phyloP scores from a whole-genome alignment of 35 echinoderm and acorn worm species.

The Eucidaris tribuloides region DNA sequence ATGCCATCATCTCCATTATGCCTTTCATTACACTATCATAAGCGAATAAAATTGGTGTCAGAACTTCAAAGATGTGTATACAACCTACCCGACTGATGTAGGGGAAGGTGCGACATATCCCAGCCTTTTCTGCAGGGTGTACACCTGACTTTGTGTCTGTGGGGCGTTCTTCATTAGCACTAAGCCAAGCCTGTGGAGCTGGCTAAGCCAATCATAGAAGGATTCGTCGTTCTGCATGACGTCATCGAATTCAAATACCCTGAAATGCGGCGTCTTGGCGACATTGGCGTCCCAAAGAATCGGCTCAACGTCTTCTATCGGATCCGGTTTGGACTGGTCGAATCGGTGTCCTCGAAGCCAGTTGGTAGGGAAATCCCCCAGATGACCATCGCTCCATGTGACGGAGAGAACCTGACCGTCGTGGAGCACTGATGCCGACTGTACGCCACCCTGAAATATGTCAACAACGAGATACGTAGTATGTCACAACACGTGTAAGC shows the following conservation, averaged over 20 bases:
- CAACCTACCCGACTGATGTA: background rate
- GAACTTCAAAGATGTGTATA: no score
- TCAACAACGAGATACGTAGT: no score
- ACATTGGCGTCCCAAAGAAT: slow-evolving; percentile 36
- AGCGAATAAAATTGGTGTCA: no score
- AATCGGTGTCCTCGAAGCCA: slow-evolving; percentile 33
- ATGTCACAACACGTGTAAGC: no score
- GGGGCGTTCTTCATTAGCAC: slow-evolving; percentile 69
- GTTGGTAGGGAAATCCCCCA: slow-evolving; percentile 1
- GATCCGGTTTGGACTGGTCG: slow-evolving; percentile 5
- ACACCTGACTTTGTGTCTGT: background rate
- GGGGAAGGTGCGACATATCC: background rate
- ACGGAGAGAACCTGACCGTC: slow-evolving; percentile 11
- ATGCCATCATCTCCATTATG: no score
- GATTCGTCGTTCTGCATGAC: slow-evolving; percentile 43
- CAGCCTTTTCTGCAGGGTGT: background rate
- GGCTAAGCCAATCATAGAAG: slow-evolving; percentile 49
- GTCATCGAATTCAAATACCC: slow-evolving; percentile 49
- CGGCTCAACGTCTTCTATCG: background rate
- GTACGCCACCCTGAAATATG: no score
- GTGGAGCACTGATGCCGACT: background rate
- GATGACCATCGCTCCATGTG: slow-evolving; percentile 22
- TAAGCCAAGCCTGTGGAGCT: slow-evolving; percentile 24
- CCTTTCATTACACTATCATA: no score
- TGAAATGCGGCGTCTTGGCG: background rate